A percentile compares a stretch with the other conserved stretches of the same genome.
Conservation (phyloP, 2,888 invertebrate genomes). For the Dicranocentrus wangi region DNA sequence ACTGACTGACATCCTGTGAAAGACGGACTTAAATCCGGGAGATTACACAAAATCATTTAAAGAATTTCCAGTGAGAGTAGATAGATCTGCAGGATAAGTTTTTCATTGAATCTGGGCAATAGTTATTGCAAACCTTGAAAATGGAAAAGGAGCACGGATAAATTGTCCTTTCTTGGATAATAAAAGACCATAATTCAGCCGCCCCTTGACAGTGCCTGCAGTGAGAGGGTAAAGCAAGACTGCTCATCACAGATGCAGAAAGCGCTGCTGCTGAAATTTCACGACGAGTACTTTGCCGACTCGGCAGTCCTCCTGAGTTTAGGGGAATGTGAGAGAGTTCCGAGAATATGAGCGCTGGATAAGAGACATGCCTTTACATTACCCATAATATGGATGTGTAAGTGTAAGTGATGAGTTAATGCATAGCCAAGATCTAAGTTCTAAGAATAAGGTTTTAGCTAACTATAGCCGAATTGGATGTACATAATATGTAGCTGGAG, state of each 20-base stretch:
- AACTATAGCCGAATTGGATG: not conserved
- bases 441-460: no score
- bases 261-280: constrained; percentile 19
- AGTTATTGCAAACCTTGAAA: not conserved
- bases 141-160: not conserved
- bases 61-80: not conserved
- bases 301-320: not conserved
- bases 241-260: no score
- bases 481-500: no score
- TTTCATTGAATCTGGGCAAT: no score
- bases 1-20: no score
- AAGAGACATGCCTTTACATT: no score
- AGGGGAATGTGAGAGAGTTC: no score
- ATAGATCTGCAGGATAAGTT: no score
- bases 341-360: no score
- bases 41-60: not conserved
- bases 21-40: no score
- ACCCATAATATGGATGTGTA: not conserved
- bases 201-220: not conserved
- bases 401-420: not conserved
- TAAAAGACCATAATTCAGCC: constrained; percentile 10
- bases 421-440: not conserved
- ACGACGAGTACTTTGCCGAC: not conserved
- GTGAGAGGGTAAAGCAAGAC: not conserved
- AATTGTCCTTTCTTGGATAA: not conserved